These are phyloP conservation scores for Megaustenia siamemsis DNA, from an alignment of 2,888 invertebrate genomes.

Conservation along the genomic window DNA sequence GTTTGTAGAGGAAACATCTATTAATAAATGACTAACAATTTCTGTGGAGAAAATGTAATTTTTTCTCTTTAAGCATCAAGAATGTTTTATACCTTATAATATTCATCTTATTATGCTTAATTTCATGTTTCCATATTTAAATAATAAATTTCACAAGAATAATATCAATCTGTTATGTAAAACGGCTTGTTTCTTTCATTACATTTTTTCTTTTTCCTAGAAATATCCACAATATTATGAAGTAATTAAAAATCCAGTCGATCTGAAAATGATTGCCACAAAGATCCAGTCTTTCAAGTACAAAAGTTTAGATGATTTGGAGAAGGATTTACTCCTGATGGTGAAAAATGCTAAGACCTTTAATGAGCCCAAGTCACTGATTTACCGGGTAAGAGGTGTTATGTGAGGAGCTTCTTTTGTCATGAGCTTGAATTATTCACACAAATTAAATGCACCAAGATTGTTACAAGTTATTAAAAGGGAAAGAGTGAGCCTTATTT, in stretches of 20 bases:
- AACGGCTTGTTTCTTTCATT: too few species aligned
- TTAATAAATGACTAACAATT: too few species aligned
- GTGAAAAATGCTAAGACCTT: conserved; percentile 96
- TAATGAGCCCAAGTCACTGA: conserved; percentile 97
- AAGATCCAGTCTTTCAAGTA: conserved; percentile 93
- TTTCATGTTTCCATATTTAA: neutral
- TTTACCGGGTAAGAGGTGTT: conserved; percentile 87
- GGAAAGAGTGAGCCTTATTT: too few species aligned
- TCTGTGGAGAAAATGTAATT: too few species aligned
- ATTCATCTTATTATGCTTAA: too few species aligned
- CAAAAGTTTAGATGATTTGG: conserved; percentile 88
- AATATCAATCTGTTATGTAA: neutral
- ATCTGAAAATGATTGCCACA: conserved; percentile 93
- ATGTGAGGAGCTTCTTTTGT: too few species aligned
- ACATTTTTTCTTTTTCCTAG: conserved; percentile 74
- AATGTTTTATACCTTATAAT: too few species aligned
- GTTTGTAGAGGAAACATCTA: too few species aligned
- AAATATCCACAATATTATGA: conserved; percentile 97
- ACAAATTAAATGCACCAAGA: too few species aligned
- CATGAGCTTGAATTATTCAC: too few species aligned
- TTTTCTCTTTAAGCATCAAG: too few species aligned
- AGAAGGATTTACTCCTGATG: conserved; percentile 93
- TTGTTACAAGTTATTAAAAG: too few species aligned
- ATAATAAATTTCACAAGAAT: neutral
- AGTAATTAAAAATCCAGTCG: conserved; percentile 95